These are phyloP conservation scores for Caenorhabditis plicata DNA, from an alignment of 2,888 invertebrate genomes.

Conservation along the genomic window DNA sequence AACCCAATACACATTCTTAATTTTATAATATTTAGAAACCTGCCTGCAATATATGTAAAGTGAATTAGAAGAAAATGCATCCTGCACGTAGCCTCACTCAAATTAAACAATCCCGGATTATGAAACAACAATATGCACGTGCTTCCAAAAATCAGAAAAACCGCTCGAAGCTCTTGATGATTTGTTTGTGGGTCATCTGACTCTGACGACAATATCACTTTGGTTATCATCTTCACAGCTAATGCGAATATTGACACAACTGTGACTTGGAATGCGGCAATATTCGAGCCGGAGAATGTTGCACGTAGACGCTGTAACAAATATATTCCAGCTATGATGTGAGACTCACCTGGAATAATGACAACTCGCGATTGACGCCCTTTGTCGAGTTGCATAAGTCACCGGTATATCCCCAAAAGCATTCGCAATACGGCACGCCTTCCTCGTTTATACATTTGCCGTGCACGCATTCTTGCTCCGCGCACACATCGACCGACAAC, in stretches of 20 bases:
- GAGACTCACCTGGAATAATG: conserved; percentile 5
- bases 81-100: conserved; percentile 19
- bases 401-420: conserved; percentile 27
- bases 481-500: conserved; percentile 11
- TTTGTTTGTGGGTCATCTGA: conserved; percentile 32
- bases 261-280: neutral
- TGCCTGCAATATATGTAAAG: too few species aligned
- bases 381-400: conserved; percentile 7
- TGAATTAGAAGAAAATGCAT: conserved; percentile 21
- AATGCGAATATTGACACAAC: conserved; percentile 6
- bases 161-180: conserved; percentile 18
- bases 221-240: conserved; percentile 4
- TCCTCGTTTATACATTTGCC: conserved; percentile 14
- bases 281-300: too few species aligned
- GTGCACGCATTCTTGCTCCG: conserved; percentile 6
- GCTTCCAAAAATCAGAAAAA: conserved; percentile 17
- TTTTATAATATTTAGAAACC: too few species aligned
- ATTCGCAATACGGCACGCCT: conserved; percentile 9
- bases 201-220: conserved; percentile 16
- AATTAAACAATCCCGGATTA: conserved; percentile 19
- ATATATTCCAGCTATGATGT: too few species aligned
- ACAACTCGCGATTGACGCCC: conserved; percentile 3
- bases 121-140: conserved; percentile 20
- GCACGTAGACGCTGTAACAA: too few species aligned
- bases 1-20: too few species aligned